Base-by-base conservation (phyloP, 1,140 invertebrate species). In the Drosophila bipectinata region DNA sequence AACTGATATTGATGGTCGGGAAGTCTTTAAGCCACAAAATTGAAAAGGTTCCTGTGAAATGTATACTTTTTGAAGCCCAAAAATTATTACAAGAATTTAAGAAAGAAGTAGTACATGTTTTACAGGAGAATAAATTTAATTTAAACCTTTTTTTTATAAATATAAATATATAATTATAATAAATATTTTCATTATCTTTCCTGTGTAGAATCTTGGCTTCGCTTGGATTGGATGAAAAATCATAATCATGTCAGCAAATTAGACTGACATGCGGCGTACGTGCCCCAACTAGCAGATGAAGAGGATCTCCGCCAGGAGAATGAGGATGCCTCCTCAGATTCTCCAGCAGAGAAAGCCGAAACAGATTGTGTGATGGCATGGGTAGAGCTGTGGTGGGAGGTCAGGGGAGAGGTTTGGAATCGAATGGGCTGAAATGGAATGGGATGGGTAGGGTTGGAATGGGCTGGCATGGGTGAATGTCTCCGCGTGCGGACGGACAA, bases 241-340 rank as follows among this genome's bases (percentile, higher is more conserved):
- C 83, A 88, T 88, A 88, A 88, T 88, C 83, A 88, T 88, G 83
- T 88, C 83, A 79, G 79, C 83, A 88, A 88, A 88, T 88, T 88
- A 77, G 84, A 83, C 83, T 88, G 83, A 88, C 83, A 88, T 88
- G 76, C 58, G 59, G 76, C 76, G 79, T 88, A 88, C 83, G 83
- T 88, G 83, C 79, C 67, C 77, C 79, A 88, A 88, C 79, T 88
- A 66, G 55, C 63, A 78, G 84, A 88, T 89, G 84, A 88, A 66
- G 81, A 83, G 83, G 83, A 88, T 88, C 84, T 83, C 58, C 26
- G 44, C 39, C 39, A 49, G 58, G 48, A 54, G 71, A 45, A 64
- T 64, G 47, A 51, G 61, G 52, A 57, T 64, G 52, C 48, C 45
- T 30, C 14, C 37, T 12, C 10, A 10, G 51, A 57, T 24, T 44